Evolutionary conservation across 30 jellyfish, hydroid and myxozoan species (phyloP), one percentile per base, ranked within the genome.

Genomic region (Turritopsis dohrnii): DNA sequence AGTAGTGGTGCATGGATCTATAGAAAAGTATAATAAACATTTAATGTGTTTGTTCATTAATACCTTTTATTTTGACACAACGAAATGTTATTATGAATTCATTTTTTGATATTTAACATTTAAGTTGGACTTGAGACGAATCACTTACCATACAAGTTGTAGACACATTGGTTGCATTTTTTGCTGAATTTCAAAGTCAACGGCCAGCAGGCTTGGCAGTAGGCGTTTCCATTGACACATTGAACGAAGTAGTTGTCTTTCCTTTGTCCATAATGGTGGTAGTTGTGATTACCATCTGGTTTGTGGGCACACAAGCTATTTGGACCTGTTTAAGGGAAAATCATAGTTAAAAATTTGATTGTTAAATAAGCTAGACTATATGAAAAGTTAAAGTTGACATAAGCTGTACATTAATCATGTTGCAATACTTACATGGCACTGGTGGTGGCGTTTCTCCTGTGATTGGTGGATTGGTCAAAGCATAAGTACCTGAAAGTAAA

Each of bases 201-300:
- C 13, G 87, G 87, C 87, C 87, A 80, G 53, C 87, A 80, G n/a
- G 87, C 65, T 80, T 80, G 87, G 29, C 87, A 80, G 29, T 80
- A 26, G 30, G 79, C 80, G 20, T 41, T 0, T 54, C 87, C 87
- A 20, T 65, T 28, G 18, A 28, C 87, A 28, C 87, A 80, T 53
- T 65, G 79, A 1, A 80, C 87, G 21, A 80, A 80, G 52, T 80
- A 65, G 66, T 80, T 65, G 21, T 65, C 30, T n/a, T n/a, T 25
- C 18, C 26, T 3, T 52, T 60, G 80, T 23, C 30, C 31, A 69
- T 69, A 27, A 21, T 69, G 19, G 19, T 9, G 22, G 71, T 28
- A 28, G 80, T 27, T 28, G 28, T 80, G 53, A 53, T 80, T 80
- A 31, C 87, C 87, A 53, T 80, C 87, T 1, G 28, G 0, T 65